Percentiles rank a stretch among this genome's conserved stretches.
Evolutionary conservation across 2,113 vertebrate species (phyloP).

Genomic region (Ifrita kowaldi): DNA sequence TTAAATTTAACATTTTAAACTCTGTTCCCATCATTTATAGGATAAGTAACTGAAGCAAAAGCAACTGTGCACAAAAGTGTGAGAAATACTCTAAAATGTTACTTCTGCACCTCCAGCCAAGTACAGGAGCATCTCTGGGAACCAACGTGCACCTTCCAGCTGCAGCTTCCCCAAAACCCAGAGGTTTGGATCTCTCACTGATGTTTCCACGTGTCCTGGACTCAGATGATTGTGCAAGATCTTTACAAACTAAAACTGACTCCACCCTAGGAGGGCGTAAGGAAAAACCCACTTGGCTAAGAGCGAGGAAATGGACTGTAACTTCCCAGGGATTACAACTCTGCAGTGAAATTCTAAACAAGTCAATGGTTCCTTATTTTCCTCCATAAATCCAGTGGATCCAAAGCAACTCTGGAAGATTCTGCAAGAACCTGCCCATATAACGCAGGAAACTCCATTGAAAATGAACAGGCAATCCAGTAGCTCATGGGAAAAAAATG

Average conservation of each 20-base stretch:
- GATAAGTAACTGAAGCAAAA: not conserved
- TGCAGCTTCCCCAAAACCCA: not conserved
- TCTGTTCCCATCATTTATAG: not conserved
- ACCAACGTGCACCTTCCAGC: accelerated
- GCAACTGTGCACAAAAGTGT: not conserved
- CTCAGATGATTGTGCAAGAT: not conserved
- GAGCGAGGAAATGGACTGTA: not conserved
- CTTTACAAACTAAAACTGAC: not conserved
- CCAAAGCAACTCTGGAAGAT: not conserved
- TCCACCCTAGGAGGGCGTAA: not conserved
- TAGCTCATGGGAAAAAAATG: accelerated
- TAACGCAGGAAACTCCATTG: not conserved
- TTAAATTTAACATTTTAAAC: not conserved
- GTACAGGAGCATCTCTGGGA: not conserved
- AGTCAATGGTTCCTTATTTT: not conserved
- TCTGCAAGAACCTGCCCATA: not conserved
- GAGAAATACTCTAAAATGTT: not conserved
- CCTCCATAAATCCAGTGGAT: not conserved
- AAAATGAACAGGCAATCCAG: not conserved
- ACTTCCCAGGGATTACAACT: not conserved
- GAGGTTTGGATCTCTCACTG: not conserved
- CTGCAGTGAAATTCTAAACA: not conserved
- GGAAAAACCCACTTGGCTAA: not conserved
- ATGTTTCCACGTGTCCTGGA: too few species aligned
- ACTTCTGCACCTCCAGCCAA: not conserved